A percentile compares a stretch with the other conserved stretches of the same genome.
Conservation (phyloP, 2,888 invertebrate genomes). For the Caenorhabditis virilis region DNA sequence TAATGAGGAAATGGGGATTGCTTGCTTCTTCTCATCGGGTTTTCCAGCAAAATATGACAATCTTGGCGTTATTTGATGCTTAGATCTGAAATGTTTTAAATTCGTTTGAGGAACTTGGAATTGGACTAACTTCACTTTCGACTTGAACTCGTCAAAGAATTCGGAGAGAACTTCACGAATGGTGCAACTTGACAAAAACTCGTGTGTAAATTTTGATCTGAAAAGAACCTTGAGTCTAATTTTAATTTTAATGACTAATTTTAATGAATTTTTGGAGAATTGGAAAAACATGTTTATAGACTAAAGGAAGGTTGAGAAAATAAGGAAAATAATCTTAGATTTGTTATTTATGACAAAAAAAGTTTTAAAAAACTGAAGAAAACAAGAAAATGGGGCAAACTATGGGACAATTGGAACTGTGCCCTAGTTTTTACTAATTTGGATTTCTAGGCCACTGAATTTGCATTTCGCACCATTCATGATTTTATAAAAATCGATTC, state of each 20-base stretch:
- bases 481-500: too few relatives aligned
- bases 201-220: conserved; percentile 2
- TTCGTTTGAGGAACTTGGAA: not conserved
- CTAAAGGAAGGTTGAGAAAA: too few relatives aligned
- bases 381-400: not conserved
- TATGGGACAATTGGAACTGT: not conserved
- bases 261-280: not conserved
- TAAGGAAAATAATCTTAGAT: too few relatives aligned
- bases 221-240: not conserved
- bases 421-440: too few relatives aligned
- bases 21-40: not conserved
- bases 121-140: conserved; percentile 1
- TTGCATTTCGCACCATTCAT: too few relatives aligned
- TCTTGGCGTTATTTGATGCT: not conserved
- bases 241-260: not conserved
- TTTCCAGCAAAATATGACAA: conserved; percentile 1
- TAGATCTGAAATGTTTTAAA: too few relatives aligned
- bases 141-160: conserved; percentile 1
- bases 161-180: conserved; percentile 2
- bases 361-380: not conserved
- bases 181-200: conserved; percentile 4
- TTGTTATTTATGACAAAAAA: not conserved
- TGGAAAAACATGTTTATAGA: not conserved
- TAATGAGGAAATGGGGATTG: too few relatives aligned
- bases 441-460: too few relatives aligned